Base-by-base conservation (phyloP, 2,888 invertebrate species). In the Petrophora chlorosata region DNA sequence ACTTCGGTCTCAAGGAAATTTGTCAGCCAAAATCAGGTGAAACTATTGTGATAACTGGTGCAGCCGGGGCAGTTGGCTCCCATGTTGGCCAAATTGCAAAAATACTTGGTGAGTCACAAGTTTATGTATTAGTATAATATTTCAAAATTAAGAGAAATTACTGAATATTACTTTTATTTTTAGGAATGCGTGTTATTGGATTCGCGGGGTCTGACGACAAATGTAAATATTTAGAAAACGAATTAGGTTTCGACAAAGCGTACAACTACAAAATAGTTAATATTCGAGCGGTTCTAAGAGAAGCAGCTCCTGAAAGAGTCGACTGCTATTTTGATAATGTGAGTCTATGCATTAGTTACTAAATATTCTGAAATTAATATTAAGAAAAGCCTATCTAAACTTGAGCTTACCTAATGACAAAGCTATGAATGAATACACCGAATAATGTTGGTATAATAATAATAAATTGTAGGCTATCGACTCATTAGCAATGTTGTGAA, bases 251-350 rank as follows among this genome's bases (percentile, higher is more conserved):
- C 67, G 94, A 96, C 74, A 82, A 88, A 49, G 94, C 92, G 5
- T 94, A 93, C 63, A 95, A 96, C 78, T 96, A 96, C 73, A 96
- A 95, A 78, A 93, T 91, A 5, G 84, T 78, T 14, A 73, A 94
- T 64, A 73, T 94, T 25, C 83, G 80, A 45, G 72, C 85, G 32
- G 92, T 92, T 12, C 79, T 96, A 26, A 92, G 89, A 63, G 91
- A 93, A 72, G 89, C 86, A 25, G 94, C 94, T 7, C 94, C 95
- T 0, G 83, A 94, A 25, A 93, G 93, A 29, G 84, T 95, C 0
- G 95, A 96, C 67, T 94, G 94, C 65, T 95, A 94, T 70, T 95
- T 95, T 76, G 95, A 96, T 72, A 95, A 95, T 73, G 95, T 95
- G 82, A 76, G 92, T 29, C 17, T 15, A 1, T 19, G 14, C 22